phyloP scores from a whole-genome alignment of 2,888 invertebrate genomes.

The Nemapogon koenigi region DNA sequence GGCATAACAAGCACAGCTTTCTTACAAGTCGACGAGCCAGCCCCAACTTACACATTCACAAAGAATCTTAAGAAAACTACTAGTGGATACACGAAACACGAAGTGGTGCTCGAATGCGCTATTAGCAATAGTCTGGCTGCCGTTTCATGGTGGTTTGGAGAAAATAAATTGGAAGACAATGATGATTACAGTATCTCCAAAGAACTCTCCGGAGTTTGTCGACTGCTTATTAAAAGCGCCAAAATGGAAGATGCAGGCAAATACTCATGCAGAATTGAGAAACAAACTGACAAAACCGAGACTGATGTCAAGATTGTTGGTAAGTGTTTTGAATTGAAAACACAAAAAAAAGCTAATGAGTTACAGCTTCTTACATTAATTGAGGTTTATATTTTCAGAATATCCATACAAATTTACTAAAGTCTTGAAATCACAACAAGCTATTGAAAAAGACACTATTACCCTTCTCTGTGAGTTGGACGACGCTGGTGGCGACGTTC shows the following conservation, averaged over 20 bases:
- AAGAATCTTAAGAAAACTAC: constrained; percentile 88
- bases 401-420: constrained; percentile 94
- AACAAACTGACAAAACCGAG: constrained; percentile 87
- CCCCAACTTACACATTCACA: constrained; percentile 91
- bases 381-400: constrained; percentile 63
- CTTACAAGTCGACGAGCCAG: constrained; percentile 96
- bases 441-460: constrained; percentile 92
- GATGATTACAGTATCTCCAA: constrained; percentile 89
- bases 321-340: constrained; percentile 32
- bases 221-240: constrained; percentile 83
- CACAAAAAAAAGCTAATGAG: not conserved
- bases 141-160: constrained; percentile 92
- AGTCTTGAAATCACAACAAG: constrained; percentile 91
- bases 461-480: constrained; percentile 95
- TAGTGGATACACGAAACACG: constrained; percentile 91
- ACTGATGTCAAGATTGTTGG: constrained; percentile 81
- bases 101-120: constrained; percentile 89
- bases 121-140: constrained; percentile 93
- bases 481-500: constrained; percentile 93
- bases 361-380: not conserved
- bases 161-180: constrained; percentile 79
- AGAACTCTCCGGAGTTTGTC: constrained; percentile 90
- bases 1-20: constrained; percentile 88
- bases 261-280: constrained; percentile 88
- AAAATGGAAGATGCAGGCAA: constrained; percentile 86